A percentile compares a stretch with the other conserved stretches of the same genome.
Evolutionary conservation across 1,140 invertebrate species (phyloP).

Genomic region (Drosophila truncata): DNA sequence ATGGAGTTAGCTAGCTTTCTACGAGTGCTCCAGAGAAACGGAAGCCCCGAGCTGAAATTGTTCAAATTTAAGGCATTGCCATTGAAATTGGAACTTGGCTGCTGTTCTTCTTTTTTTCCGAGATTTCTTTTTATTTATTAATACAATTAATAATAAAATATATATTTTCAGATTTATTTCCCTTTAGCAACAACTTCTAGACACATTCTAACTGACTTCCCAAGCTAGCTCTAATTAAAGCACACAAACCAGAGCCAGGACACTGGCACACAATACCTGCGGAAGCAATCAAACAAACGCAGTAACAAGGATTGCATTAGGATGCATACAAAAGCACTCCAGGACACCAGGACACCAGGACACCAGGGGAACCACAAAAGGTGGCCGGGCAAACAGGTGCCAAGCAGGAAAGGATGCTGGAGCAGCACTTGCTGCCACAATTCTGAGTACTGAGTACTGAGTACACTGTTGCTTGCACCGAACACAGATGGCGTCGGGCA

Average conservation of each 20-base stretch:
- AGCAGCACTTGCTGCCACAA: slow-evolving; percentile 37
- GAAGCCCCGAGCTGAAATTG: not conserved
- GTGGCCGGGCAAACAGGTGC: slow-evolving; percentile 45
- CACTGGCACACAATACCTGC: slow-evolving; percentile 29
- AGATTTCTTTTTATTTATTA: too few species aligned
- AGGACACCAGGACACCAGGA: slow-evolving; percentile 46
- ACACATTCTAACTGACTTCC: not conserved
- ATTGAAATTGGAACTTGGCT: not conserved
- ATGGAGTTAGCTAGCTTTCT: not conserved
- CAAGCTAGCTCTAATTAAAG: slow-evolving; percentile 25
- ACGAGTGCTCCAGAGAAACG: slow-evolving; percentile 27
- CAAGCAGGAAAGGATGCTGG: slow-evolving; percentile 22
- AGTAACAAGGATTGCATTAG: slow-evolving; percentile 55
- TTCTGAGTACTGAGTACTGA: not conserved
- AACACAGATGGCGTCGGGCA: slow-evolving; percentile 11
- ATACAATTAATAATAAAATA: too few species aligned
- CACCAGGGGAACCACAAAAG: slow-evolving; percentile 42
- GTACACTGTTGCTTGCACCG: too few species aligned
- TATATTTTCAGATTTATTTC: too few species aligned
- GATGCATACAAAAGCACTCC: slow-evolving; percentile 55
- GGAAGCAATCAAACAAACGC: slow-evolving; percentile 56
- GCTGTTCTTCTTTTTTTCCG: not conserved
- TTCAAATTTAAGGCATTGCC: slow-evolving; percentile 20
- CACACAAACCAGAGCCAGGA: slow-evolving; percentile 17
- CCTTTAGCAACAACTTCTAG: not conserved